These are phyloP conservation scores for Augochlora pura DNA, from an alignment of 1,140 invertebrate genomes.

Conservation along the genomic window DNA sequence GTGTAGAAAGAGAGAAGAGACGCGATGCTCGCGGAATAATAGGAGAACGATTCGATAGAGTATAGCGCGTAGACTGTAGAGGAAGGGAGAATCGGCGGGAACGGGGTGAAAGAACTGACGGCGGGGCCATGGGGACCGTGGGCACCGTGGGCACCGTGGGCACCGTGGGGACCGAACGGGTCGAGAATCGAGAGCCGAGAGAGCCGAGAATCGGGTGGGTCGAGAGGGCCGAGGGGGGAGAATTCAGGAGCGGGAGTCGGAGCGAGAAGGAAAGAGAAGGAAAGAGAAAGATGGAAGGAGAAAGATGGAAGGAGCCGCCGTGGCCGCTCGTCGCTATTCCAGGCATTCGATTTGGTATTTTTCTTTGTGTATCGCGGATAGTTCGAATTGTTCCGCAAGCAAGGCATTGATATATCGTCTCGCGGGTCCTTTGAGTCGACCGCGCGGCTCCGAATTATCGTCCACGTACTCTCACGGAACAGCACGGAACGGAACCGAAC, in stretches of 20 bases:
- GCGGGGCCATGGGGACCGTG: too few relatives aligned
- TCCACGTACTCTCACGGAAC: slow-evolving; percentile 74
- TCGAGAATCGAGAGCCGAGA: slow-evolving; percentile 31
- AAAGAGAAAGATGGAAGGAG: slow-evolving; percentile 13
- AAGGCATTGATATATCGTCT: slow-evolving; percentile 80
- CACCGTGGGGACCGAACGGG: slow-evolving; percentile 25
- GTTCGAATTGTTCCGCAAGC: slow-evolving; percentile 80
- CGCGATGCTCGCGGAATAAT: too few relatives aligned
- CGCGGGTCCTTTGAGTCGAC: slow-evolving; percentile 79
- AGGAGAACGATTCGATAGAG: background rate
- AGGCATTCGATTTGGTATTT: slow-evolving; percentile 81
- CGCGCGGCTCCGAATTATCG: slow-evolving; percentile 77
- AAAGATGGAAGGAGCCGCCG: slow-evolving; percentile 43
- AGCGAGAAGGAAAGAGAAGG: slow-evolving; percentile 10
- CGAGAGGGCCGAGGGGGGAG: slow-evolving; percentile 53
- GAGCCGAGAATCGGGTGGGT: background rate
- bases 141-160: background rate
- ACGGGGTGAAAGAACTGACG: too few relatives aligned
- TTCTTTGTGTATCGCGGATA: slow-evolving; percentile 81
- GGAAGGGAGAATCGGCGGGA: slow-evolving; percentile 10
- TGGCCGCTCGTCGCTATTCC: slow-evolving; percentile 72
- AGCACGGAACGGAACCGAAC: background rate
- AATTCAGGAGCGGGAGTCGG: slow-evolving; percentile 20
- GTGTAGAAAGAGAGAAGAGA: slow-evolving; percentile 28
- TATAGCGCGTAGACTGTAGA: background rate